Evolutionary conservation across 1,140 invertebrate genomes (phyloP), one percentile per base, ranked within the genome.

Genomic region (Bursaphelenchus mucronatus): DNA sequence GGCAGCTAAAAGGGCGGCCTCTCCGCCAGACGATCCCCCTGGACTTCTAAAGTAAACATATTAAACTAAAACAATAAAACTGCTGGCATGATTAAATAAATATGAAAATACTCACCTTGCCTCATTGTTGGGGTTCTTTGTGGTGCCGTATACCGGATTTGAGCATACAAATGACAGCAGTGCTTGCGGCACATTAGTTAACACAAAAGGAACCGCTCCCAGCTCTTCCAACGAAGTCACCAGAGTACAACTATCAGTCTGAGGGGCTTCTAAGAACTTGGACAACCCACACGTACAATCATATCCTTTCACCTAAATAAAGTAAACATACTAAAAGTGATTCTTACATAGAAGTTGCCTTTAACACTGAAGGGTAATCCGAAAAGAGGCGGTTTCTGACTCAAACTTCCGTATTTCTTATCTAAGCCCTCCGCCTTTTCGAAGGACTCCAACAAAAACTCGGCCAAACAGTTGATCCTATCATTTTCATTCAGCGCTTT

Each of bases 111-210:
- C 21, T 10, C 15, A 39, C 49, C 11, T 19, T 30, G 10, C 15
- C 30, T 43, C 21, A 58, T 70, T 64, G 53, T 73, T 43, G 6
- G 78, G 78, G 66, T 80, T 81, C 13, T 6, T 19, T 1, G 78
- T 81, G 2, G 75, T 79, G 4, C 79, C 79, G 56, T 80, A 80
- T 4, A 80, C 73, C 1, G 77, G 53, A 57, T 80, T 81, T 7
- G 77, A 76, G 61, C 78, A 80, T n/a, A 75, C 72, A 58, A 67
- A 81, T 17, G 71, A 75, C 4, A 82, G 44, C 21, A 82, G 59
- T n/a, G 73, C 74, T 62, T 85, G 84, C 8, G 84, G 83, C 1
- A 85, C 73, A 67, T 85, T 85, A 8, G 84, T 85, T 64, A 82
- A 78, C 43, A 78, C 79, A 71, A 85, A 85, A 1, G 84, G 84